Conservation (phyloP, 2,888 invertebrate genomes). For the Crioceris asparagi region DNA sequence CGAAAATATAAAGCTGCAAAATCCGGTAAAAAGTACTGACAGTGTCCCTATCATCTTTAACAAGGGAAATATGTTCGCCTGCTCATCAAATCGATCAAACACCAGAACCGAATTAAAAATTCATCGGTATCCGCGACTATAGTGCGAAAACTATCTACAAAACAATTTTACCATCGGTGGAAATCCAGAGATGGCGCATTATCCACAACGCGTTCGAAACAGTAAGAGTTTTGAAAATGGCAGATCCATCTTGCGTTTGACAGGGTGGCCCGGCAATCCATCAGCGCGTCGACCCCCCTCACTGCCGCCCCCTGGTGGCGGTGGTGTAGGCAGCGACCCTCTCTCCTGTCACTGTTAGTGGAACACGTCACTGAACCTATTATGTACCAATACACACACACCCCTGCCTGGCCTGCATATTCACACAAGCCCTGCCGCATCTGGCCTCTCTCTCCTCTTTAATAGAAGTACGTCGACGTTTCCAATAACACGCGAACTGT, state of each 20-base stretch:
- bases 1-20: too few relatives aligned
- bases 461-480: constrained; percentile 39
- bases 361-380: constrained; percentile 43
- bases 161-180: too few relatives aligned
- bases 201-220: constrained; percentile 27
- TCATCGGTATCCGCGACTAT: too few relatives aligned
- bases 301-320: constrained; percentile 34
- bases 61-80: too few relatives aligned
- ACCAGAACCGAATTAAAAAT: too few relatives aligned
- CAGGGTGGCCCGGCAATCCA: constrained; percentile 40
- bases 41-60: too few relatives aligned
- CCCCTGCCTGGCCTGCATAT: constrained; percentile 23
- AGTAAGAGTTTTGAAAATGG: constrained; percentile 38
- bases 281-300: constrained; percentile 25
- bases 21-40: too few relatives aligned
- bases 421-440: constrained; percentile 32
- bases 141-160: too few relatives aligned
- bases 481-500: constrained; percentile 16
- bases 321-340: too few relatives aligned
- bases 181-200: too few relatives aligned
- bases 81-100: too few relatives aligned
- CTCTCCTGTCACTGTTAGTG: constrained; percentile 39
- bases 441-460: constrained; percentile 32
- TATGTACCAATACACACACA: constrained; percentile 36
- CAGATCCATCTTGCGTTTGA: constrained; percentile 42